Evolutionary conservation across 1,140 invertebrate species (phyloP).

Genomic region (Drosophila pruinosa): DNA sequence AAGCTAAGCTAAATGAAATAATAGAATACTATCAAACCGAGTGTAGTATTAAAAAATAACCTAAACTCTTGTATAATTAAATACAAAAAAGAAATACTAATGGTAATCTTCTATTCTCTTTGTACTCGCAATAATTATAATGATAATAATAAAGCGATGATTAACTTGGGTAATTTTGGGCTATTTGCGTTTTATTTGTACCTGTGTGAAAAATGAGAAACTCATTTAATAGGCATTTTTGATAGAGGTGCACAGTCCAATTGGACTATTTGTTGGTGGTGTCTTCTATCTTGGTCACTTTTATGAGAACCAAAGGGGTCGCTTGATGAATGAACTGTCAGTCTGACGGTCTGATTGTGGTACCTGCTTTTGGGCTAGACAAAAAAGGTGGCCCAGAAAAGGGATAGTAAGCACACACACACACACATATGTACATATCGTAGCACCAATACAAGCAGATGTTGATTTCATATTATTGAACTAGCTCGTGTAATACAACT

Average conservation of each 20-base stretch:
- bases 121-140: neutral
- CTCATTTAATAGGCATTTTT: conserved; percentile 8
- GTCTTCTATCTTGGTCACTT: no score
- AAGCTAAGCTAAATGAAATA: no score
- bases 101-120: neutral
- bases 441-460: neutral
- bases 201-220: conserved; percentile 3
- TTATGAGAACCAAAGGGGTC: conserved; percentile 8
- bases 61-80: neutral
- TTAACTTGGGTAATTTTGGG: conserved; percentile 5
- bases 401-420: neutral
- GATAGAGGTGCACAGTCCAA: conserved; percentile 12
- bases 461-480: neutral
- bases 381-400: neutral
- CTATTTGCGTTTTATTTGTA: conserved; percentile 4
- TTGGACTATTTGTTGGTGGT: neutral
- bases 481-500: neutral
- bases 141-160: neutral
- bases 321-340: conserved; percentile 36
- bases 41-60: no score
- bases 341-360: neutral
- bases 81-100: neutral
- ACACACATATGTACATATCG: no score
- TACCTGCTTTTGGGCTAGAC: conserved; percentile 18
- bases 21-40: no score